phyloP scores from a whole-genome alignment of 2,888 invertebrate species.

The Himalopsyche anomala region DNA sequence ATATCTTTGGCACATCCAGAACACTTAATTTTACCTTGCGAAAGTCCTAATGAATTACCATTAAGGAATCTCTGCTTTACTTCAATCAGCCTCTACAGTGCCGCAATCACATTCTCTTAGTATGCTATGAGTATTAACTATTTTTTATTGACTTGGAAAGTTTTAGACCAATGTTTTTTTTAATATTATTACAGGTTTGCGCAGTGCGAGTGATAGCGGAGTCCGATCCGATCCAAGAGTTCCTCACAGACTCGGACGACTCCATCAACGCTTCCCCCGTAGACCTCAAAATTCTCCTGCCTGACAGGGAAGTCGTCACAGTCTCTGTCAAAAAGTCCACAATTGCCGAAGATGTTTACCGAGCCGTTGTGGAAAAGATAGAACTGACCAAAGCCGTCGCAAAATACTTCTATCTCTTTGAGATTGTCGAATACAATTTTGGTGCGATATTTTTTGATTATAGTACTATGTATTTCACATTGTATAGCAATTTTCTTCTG shows the following conservation, averaged over 20 bases:
- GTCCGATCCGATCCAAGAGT: constrained; percentile 97
- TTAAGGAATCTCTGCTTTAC: no score
- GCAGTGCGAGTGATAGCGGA: constrained; percentile 98
- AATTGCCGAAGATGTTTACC: constrained; percentile 93
- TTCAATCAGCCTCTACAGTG: no score
- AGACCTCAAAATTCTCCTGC: constrained; percentile 88
- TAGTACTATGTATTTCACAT: not conserved
- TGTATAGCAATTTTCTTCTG: no score
- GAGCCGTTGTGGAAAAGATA: constrained; percentile 90
- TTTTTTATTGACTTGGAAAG: no score
- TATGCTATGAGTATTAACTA: no score
- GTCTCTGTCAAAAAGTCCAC: constrained; percentile 93
- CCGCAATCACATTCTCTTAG: no score
- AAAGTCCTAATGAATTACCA: no score
- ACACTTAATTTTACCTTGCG: no score
- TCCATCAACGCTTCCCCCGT: constrained; percentile 86
- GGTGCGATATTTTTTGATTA: constrained; percentile 80
- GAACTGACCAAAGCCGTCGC: constrained; percentile 87
- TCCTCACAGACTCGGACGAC: constrained; percentile 94
- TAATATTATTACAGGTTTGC: constrained; percentile 80
- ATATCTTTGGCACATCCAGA: no score
- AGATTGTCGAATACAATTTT: constrained; percentile 98
- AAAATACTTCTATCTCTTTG: constrained; percentile 96
- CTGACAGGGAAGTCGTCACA: constrained; percentile 92
- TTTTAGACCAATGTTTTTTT: not conserved